Evolutionary conservation across 2,113 vertebrate genomes (phyloP), one percentile per base, ranked within the genome.

Genomic region (Ploceus nigricollis): DNA sequence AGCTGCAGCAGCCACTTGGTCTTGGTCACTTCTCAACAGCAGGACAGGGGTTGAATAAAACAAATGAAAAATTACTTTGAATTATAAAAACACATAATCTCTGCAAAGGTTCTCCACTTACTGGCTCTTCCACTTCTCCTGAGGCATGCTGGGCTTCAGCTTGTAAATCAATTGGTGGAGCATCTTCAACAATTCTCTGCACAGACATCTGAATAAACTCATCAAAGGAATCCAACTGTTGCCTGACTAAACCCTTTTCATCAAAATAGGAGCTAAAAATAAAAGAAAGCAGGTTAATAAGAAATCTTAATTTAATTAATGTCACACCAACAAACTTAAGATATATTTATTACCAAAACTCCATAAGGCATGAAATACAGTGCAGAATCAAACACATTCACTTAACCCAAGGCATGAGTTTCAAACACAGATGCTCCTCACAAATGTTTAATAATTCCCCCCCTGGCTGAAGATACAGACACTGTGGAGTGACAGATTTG

Each of bases 191-290:
- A 57, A 99, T 99, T 97, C 99, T 99, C 97, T 99, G 99, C 73
- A 99, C 99, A 17, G 99, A 99, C 99, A 99, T 99, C 98, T 99
- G 99, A 97, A 99, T 99, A 95, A 99, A 99, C 95, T 99, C 99
- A 96, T 99, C 99, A 28, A 99, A 99, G 10, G 99, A 99, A 97
- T 99, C 99, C 98, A 99, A 75, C 95, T 99, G 99, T 83, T 99
- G 99, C 47, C 99, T 98, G 50, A 99, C 99, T 97, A 99, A 97
- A 51, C 99, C 99, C 88, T 99, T 99, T 97, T 99, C 99, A 35
- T 99, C 99, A 98, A 99, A 99, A 90, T 99, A 99, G 39, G 99
- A 99, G 94, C 99, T 99, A 87, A 50, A 64, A 85, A 92, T n/a
- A n/a, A 44, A 33, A 22, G 77, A 66, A 33, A 17, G 13, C 2